Evolutionary conservation across 2,797 vertebrate species (phyloP).

Genomic region (Lacerta viridis): DNA sequence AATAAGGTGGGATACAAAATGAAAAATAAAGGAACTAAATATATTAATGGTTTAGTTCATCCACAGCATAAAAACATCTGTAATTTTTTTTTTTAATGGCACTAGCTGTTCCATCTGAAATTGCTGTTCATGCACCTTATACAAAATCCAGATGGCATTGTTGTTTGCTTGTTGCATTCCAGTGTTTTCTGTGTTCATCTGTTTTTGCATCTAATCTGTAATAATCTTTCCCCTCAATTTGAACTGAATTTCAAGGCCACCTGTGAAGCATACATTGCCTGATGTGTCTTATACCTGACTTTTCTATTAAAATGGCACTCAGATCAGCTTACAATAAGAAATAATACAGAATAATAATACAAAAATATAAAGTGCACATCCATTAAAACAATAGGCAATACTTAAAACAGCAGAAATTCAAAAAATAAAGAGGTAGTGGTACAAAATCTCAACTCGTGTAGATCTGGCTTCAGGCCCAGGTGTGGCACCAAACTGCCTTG

Average conservation of each 20-base stretch:
- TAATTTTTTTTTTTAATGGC: neutral
- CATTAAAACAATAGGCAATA: neutral
- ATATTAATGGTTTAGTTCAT: neutral
- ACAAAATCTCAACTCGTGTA: neutral
- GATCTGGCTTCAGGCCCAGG: too few relatives aligned
- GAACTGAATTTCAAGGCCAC: neutral
- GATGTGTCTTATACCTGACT: neutral
- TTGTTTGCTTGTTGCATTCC: neutral
- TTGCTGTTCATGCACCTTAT: neutral
- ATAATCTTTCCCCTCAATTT: neutral
- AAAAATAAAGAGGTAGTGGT: neutral
- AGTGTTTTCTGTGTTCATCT: neutral
- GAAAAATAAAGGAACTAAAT: neutral
- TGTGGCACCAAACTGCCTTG: too few relatives aligned
- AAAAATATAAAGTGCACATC: neutral
- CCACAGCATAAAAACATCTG: neutral
- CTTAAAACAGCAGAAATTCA: too few relatives aligned
- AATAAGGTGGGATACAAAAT: neutral
- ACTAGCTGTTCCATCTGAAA: neutral
- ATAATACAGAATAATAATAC: neutral
- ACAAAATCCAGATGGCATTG: neutral
- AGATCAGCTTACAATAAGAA: neutral
- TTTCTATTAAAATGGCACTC: neutral
- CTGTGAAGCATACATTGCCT: neutral
- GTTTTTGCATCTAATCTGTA: neutral